phyloP scores from a whole-genome alignment of 1,140 invertebrate species.

The Mylabris phalerata region DNA sequence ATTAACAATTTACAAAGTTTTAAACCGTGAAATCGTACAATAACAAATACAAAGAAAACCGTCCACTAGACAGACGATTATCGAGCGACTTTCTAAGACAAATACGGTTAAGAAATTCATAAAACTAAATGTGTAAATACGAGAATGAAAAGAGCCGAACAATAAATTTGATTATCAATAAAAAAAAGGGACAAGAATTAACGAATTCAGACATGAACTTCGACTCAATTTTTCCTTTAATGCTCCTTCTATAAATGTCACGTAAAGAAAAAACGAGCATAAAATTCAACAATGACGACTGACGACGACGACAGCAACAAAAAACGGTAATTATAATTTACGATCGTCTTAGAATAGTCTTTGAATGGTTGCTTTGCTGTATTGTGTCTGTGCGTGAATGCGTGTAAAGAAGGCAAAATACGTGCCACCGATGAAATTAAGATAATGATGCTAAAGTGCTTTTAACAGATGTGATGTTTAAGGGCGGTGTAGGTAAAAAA shows the following conservation, averaged over 20 bases:
- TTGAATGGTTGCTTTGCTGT: not conserved
- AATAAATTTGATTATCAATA: too few relatives aligned
- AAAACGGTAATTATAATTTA: slow-evolving; percentile 22
- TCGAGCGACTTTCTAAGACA: too few relatives aligned
- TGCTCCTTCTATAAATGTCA: not conserved
- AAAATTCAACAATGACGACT: not conserved
- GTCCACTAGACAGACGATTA: too few relatives aligned
- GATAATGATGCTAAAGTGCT: slow-evolving; percentile 17
- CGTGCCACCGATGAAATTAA: slow-evolving; percentile 15
- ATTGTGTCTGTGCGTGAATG: too few relatives aligned
- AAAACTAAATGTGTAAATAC: too few relatives aligned
- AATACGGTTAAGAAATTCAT: too few relatives aligned
- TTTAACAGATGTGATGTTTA: slow-evolving; percentile 6
- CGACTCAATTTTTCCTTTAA: too few relatives aligned
- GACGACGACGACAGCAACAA: not conserved
- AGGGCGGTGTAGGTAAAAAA: not conserved
- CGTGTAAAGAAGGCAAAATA: slow-evolving; percentile 3
- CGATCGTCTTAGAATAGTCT: slow-evolving; percentile 12
- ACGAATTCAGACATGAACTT: too few relatives aligned
- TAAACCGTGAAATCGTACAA: slow-evolving; percentile 15
- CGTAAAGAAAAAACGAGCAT: slow-evolving; percentile 6
- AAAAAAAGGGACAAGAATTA: too few relatives aligned
- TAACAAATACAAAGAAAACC: too few relatives aligned
- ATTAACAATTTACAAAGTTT: slow-evolving; percentile 30
- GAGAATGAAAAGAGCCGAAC: too few relatives aligned